phyloP scores from a whole-genome alignment of 2,888 invertebrate species.

The Pseudeuparius sepicola region DNA sequence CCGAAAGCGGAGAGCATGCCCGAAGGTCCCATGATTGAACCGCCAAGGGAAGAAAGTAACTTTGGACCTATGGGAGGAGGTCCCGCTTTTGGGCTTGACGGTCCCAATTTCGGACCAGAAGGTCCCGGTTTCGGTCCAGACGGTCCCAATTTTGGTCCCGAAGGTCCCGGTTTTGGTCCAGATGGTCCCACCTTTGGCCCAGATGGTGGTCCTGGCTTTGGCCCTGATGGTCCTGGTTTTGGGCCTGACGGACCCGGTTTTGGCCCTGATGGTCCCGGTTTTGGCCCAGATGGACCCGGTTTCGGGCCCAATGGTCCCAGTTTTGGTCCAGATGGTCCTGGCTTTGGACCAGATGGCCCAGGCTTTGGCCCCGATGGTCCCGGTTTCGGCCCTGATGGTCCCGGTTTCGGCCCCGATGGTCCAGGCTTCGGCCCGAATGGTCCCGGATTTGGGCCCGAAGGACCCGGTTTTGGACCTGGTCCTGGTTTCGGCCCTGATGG shows the following conservation, averaged over 20 bases:
- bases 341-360: no score
- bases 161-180: slow-evolving; percentile 6
- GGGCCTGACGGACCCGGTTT: background rate
- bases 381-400: no score
- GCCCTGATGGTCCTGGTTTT: background rate
- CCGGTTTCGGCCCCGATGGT: slow-evolving; percentile 14
- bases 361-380: no score
- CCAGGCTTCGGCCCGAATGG: slow-evolving; percentile 14
- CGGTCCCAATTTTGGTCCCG: background rate
- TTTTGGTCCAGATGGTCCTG: slow-evolving; percentile 7
- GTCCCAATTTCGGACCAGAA: background rate
- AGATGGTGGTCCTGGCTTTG: background rate
- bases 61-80: no score
- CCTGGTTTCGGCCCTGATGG: background rate
- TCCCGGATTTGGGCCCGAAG: slow-evolving; percentile 7
- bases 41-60: background rate
- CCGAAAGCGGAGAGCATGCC: no score
- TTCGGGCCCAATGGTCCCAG: background rate
- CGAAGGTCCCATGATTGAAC: no score
- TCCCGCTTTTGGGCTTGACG: background rate
- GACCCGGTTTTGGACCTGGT: slow-evolving; percentile 9
- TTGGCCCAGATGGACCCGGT: background rate
- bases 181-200: background rate
- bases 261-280: background rate
- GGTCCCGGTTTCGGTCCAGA: background rate